phyloP scores from a whole-genome alignment of 2,888 invertebrate genomes.

The Notocelia uddmanniana region DNA sequence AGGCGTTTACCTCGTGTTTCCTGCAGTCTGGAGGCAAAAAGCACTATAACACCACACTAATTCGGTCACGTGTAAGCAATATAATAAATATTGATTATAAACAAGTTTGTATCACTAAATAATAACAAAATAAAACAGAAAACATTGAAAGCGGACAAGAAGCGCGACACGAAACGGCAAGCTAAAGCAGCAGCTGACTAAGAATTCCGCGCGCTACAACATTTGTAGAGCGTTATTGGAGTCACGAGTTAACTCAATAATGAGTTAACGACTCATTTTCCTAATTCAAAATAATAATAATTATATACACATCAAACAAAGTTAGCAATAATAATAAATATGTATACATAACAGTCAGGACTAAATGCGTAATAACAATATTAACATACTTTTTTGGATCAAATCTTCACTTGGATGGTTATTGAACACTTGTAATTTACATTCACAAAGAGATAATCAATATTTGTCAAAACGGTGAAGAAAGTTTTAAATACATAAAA shows the following conservation, averaged over 20 bases:
- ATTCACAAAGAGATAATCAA: background rate
- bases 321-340: background rate
- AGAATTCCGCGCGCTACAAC: constrained; percentile 69
- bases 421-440: background rate
- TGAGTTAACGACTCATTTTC: background rate
- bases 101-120: constrained; percentile 83
- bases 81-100: constrained; percentile 78
- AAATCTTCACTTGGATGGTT: background rate
- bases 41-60: constrained; percentile 78
- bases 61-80: constrained; percentile 74
- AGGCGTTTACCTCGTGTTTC: constrained; percentile 84
- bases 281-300: background rate
- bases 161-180: constrained; percentile 88
- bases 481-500: background rate
- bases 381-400: background rate
- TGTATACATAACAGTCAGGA: too few relatives aligned
- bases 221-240: constrained; percentile 64
- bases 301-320: background rate
- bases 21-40: constrained; percentile 71
- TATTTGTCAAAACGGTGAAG: too few relatives aligned
- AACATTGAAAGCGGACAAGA: constrained; percentile 87
- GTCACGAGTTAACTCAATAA: background rate
- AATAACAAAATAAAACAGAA: constrained; percentile 86
- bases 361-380: background rate
- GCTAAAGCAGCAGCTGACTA: constrained; percentile 90